Evolutionary conservation across 1,140 invertebrate species (phyloP).

Genomic region (Phortica variegata): DNA sequence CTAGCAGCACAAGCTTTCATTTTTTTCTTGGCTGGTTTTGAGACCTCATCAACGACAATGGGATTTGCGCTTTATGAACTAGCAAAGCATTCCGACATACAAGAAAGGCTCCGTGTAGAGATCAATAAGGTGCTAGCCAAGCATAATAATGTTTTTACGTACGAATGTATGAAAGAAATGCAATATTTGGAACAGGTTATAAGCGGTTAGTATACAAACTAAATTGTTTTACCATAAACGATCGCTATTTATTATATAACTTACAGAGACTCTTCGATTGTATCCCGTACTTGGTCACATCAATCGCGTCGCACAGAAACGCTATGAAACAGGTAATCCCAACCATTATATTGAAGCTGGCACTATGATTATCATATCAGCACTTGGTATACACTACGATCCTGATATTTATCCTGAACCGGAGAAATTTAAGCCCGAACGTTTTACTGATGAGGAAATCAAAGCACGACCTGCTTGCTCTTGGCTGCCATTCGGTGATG

Average conservation of each 20-base stretch:
- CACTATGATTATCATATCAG: constrained; percentile 60
- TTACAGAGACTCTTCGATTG: constrained; percentile 63
- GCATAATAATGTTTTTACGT: constrained; percentile 39
- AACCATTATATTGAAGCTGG: constrained; percentile 57
- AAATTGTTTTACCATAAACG: no score
- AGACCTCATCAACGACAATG: constrained; percentile 42
- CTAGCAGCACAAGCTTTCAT: constrained; percentile 22
- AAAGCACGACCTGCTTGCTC: constrained; percentile 60
- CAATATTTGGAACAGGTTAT: constrained; percentile 29
- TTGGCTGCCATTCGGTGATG: constrained; percentile 46
- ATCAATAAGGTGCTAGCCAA: constrained; percentile 35
- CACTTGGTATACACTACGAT: constrained; percentile 62
- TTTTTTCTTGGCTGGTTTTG: no score
- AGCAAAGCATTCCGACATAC: constrained; percentile 50
- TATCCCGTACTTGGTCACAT: constrained; percentile 63
- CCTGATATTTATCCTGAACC: no score
- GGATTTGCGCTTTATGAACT: constrained; percentile 47
- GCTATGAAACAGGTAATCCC: constrained; percentile 58
- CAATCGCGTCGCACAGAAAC: constrained; percentile 54
- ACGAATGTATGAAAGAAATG: constrained; percentile 34
- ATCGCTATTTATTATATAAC: no score
- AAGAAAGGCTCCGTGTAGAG: constrained; percentile 57
- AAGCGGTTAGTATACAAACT: constrained; percentile 44
- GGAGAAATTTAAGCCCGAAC: constrained; percentile 66
- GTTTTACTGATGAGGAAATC: constrained; percentile 63